Base-by-base conservation (phyloP, 2,888 invertebrate genomes). In the Caenorhabditis sp. region DNA sequence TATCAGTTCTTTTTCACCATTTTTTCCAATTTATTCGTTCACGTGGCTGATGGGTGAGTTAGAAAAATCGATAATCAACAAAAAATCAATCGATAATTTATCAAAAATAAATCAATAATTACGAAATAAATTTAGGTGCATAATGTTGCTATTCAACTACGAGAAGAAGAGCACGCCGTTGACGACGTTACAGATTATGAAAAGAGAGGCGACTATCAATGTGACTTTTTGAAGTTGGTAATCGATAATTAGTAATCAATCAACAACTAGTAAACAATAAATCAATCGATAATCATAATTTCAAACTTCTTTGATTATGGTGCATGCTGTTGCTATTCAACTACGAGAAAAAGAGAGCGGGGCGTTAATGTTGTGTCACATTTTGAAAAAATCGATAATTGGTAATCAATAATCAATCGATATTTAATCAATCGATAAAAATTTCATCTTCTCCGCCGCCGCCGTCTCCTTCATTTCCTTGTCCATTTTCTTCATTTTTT, bases 1-100 rank as follows among this genome's bases (percentile, higher is more conserved):
- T 81, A 53, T 37, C 81, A 81, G 47, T 81, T 81, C 32, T 65
- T 81, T 20, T 81, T 81, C 53, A 76, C 81, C n/a, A 76, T 76
- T 8, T 76, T 81, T 15, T 81, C 81, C 4, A 81, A 81, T 55
- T 40, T 81, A 18, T 69, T 70, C 13, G 76, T 81, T 47, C 81
- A 76, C 22, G 76, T 76, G 2, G 70, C 67, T 18, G 81, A 81
- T 53, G 81, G 76, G 80, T 80, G n/a, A 68, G 58, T 47, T 6
- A 9, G 56, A 24, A 56, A 26, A n/a, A n/a, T n/a, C n/a, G 32
- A 15, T 26, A 58, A 24, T 53, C 2, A 32, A 0, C 13, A 26
- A n/a, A 13, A 53, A 26, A 13, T n/a, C n/a, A n/a, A n/a, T n/a
- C n/a, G n/a, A n/a, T n/a, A n/a, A n/a, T n/a, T n/a, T n/a, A n/a